Evolutionary conservation across 1,140 invertebrate genomes (phyloP).

Genomic region (Drosophila sulfurigaster): DNA sequence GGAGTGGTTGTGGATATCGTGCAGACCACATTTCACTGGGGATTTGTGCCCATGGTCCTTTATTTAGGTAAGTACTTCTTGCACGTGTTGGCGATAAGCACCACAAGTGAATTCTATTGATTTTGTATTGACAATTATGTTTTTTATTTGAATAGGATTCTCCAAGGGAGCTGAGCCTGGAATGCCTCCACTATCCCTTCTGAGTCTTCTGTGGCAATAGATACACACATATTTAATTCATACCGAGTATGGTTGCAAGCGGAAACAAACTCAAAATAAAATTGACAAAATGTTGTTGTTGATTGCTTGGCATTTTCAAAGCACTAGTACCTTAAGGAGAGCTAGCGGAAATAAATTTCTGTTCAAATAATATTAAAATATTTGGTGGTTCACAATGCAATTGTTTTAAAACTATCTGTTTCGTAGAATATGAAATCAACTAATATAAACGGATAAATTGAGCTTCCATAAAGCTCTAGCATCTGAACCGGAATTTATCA

Average conservation of each 20-base stretch:
- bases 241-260: neutral
- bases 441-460: no score
- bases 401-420: neutral
- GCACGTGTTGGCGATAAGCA: slow-evolving; percentile 53
- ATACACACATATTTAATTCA: slow-evolving; percentile 7
- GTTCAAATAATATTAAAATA: slow-evolving; percentile 27
- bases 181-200: slow-evolving; percentile 86
- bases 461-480: no score
- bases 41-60: slow-evolving; percentile 89
- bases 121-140: slow-evolving; percentile 21
- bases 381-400: neutral
- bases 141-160: slow-evolving; percentile 85
- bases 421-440: no score
- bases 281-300: slow-evolving; percentile 47
- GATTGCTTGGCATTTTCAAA: slow-evolving; percentile 47
- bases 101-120: slow-evolving; percentile 1
- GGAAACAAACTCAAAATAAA: slow-evolving; percentile 23
- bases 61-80: slow-evolving; percentile 87
- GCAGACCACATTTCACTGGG: slow-evolving; percentile 89
- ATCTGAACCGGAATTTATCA: no score
- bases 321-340: slow-evolving; percentile 45
- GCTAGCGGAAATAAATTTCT: slow-evolving; percentile 70
- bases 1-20: slow-evolving; percentile 86
- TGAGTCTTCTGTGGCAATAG: slow-evolving; percentile 86
- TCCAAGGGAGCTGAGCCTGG: slow-evolving; percentile 88